Evolutionary conservation across 1,140 invertebrate species (phyloP), one percentile per base, ranked within the genome.

Genomic region (Hypothenemus hampei): DNA sequence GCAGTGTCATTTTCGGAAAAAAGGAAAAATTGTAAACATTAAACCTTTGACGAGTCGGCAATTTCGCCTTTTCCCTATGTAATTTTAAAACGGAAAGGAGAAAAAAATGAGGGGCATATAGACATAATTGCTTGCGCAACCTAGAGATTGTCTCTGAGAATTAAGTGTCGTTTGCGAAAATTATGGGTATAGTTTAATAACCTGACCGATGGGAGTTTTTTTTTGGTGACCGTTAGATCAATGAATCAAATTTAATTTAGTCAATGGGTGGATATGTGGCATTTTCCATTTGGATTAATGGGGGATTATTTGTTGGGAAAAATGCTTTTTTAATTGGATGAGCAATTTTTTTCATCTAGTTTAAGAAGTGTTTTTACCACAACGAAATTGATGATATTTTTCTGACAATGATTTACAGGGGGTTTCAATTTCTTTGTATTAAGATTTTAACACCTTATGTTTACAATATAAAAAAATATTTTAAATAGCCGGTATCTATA

Each of bases 81-180:
- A 47, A 47, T 47, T 47, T 47, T n/a, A 35, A 44, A 44, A 24
- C 8, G 18, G 15, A 44, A 16, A n/a, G n/a, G n/a, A n/a, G n/a
- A n/a, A 47, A 47, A 47, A 19, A 47, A 35, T 15, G 18, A 45
- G 22, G 10, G 7, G 3, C 18, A 18, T 19, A 16, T 7, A 45
- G 21, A 29, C 6, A 24, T 43, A 43, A 43, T 43, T 23, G 16
- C 19, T 24, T n/a, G 5, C 6, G 21, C 6, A 4, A 3, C 18
- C 19, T n/a, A 26, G n/a, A 7, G 19, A 33, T 18, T 6, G 15
- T n/a, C 16, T 35, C 45, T 29, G 5, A 19, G 35, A 47, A 47
- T 47, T 47, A 47, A 47, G 45, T 47, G 45, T 47, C 45, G 45
- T 47, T 47, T 47, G 45, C 45, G 7, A 33, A 47, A 47, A 43